A percentile compares a stretch with the other conserved stretches of the same genome.
These are phyloP conservation scores for Psettodes erumei DNA, from an alignment of 2,113 vertebrate species.

Conservation along the genomic window DNA sequence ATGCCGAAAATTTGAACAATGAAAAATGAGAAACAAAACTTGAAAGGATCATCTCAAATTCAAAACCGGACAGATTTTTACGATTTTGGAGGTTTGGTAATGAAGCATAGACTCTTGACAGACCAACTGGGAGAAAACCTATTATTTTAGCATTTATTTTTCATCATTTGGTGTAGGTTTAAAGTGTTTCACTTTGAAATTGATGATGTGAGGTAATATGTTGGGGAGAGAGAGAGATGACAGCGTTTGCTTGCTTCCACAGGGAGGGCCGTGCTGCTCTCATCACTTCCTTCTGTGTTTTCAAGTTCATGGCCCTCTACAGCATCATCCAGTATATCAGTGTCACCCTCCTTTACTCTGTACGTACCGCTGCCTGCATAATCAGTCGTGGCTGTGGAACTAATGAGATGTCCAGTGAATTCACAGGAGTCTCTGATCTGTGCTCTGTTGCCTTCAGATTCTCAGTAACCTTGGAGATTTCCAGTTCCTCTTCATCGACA, in stretches of 20 bases:
- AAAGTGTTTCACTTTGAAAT: background rate
- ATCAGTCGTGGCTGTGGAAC: background rate
- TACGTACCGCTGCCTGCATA: conserved; percentile 76
- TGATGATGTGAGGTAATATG: background rate
- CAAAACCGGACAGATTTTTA: no score
- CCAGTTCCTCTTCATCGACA: conserved; percentile 98
- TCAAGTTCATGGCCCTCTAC: conserved; percentile 99
- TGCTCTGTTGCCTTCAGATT: conserved; percentile 80
- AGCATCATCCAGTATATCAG: conserved; percentile 99
- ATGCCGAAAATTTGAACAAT: background rate
- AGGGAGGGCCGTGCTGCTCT: conserved; percentile 98
- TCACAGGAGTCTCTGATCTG: background rate
- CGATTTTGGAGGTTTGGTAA: background rate
- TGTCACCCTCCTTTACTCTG: conserved; percentile 96
- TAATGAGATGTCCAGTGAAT: background rate
- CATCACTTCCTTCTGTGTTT: conserved; percentile 98
- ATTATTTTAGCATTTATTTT: background rate
- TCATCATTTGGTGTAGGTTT: background rate
- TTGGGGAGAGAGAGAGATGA: background rate
- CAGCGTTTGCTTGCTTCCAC: conserved; percentile 50
- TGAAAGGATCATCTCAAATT: background rate
- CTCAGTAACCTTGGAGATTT: conserved; percentile 96
- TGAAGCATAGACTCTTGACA: background rate
- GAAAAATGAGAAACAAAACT: background rate
- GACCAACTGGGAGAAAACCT: background rate